Base-by-base conservation (phyloP, 2,888 invertebrate genomes). In the Phengaris alcon region DNA sequence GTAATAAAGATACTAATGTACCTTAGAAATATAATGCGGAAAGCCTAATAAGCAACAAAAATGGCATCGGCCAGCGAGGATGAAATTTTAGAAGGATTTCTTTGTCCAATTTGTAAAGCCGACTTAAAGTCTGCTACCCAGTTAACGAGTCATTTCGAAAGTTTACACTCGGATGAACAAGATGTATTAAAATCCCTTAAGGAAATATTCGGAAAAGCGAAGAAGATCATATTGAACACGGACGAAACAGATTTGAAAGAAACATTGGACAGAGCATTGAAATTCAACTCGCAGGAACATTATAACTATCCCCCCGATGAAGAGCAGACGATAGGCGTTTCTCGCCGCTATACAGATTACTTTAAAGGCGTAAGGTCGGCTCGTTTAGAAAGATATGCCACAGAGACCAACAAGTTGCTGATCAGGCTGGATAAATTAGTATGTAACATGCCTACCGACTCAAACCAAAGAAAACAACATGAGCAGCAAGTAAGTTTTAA, bases 341-440 rank as follows among this genome's bases (percentile, higher is more conserved):
- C 90, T 4, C 93, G 94, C 73, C 95, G 94, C 77, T 96, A 97
- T 81, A 96, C 96, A 7, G 96, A 96, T 72, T 95, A 95, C 84
- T 98, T 97, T 85, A 97, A 96, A 84, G 94, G 94, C 13, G 94
- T 96, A 22, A 87, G 95, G 79, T 93, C 94, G 1, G 93, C 91
- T 0, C 86, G 93, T 75, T 93, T 99, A 77, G 98, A 99, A 89
- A 95, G 98, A 82, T 97, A 97, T 85, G 97, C 98, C 0, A 96
- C 97, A 10, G 98, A 99, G 91, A 99, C 99, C 1, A 99, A 99
- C 88, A 99, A 98, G 88, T 91, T 99, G 76, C 95, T 99, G 74
- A 98, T 99, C 85, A 95, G 99, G 80, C 93, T 99, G 81, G 98
- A 99, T 88, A 97, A 98, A 87, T 93, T 99, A 77, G 94, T 99